Evolutionary conservation across 1,140 invertebrate genomes (phyloP).

Genomic region (Colletes latitarsis): DNA sequence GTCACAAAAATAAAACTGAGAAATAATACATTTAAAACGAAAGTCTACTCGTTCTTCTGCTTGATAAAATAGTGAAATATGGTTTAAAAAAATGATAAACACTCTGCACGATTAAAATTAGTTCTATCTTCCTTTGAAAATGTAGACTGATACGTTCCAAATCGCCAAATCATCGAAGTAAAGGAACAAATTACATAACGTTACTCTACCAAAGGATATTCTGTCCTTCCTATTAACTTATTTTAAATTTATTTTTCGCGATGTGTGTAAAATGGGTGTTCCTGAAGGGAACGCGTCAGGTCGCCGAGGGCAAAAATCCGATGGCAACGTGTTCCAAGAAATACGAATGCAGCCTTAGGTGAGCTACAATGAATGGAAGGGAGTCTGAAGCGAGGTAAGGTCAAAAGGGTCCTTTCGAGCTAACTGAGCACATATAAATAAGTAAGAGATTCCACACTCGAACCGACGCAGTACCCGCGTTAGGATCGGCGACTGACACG

Average conservation of each 20-base stretch:
- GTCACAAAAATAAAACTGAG: too few relatives aligned
- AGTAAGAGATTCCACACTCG: constrained; percentile 28
- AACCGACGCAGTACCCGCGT: background rate
- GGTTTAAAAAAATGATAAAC: too few relatives aligned
- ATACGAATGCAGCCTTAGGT: constrained; percentile 32
- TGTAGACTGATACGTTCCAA: too few relatives aligned
- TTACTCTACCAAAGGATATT: background rate
- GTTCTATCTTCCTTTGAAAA: too few relatives aligned
- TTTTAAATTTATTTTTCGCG: background rate
- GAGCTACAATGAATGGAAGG: constrained; percentile 32
- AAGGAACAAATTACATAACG: background rate
- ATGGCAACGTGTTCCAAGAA: constrained; percentile 18
- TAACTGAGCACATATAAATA: constrained; percentile 45
- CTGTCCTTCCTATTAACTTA: background rate
- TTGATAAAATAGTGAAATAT: too few relatives aligned
- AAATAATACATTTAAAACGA: background rate
- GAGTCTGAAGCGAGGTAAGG: constrained; percentile 7
- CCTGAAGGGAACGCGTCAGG: background rate
- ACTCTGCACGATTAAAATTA: too few relatives aligned
- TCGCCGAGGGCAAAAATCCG: constrained; percentile 35
- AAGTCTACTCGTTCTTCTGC: too few relatives aligned
- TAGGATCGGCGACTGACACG: background rate
- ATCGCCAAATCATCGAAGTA: too few relatives aligned
- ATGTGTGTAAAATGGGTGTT: background rate
- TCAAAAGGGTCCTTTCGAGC: constrained; percentile 39